Evolutionary conservation across 1,140 invertebrate species (phyloP), one percentile per base, ranked within the genome.

Genomic region (Lordiphosa clarofinis): DNA sequence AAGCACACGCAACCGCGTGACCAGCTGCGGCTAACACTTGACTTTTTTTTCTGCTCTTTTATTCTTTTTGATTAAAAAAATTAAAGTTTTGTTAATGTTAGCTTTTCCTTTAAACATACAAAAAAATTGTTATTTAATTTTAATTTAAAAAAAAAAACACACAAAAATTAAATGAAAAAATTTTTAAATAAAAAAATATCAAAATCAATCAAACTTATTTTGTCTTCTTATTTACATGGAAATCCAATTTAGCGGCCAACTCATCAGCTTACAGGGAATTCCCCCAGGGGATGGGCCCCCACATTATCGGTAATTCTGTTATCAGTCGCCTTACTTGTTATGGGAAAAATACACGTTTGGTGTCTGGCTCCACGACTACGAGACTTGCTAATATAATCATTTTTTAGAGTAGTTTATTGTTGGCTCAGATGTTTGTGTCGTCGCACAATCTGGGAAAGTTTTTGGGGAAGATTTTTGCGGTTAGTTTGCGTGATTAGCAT

Each of bases 31-130:
- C 21, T 21, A 21, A 21, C 21, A 21, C 21, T 21, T 21, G 21
- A 21, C 46, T 43, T 15, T 44, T 33, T 28, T 19, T 71, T 15
- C 15, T 15, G n/a, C n/a, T n/a, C n/a, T n/a, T n/a, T n/a, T n/a
- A n/a, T n/a, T n/a, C n/a, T n/a, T n/a, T n/a, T n/a, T n/a, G n/a
- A n/a, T n/a, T 39, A 61, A 55, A 56, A 64, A 1, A 69, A 44
- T 84, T 84, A 84, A 84, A 84, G 78, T 84, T 73, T 84, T 84
- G 79, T 84, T 84, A 84, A 84, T 84, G 78, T 63, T 84, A 84
- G 78, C 78, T 84, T 84, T 84, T 78, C 65, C 40, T 40, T 12
- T 15, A 24, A 56, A 44, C 28, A 46, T 35, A 55, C 15, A 70
- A 69, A 49, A 74, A 73, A 81, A 68, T 53, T 86, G 73, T 86